phyloP scores from a whole-genome alignment of 2,113 vertebrate genomes.

The Riparia riparia region DNA sequence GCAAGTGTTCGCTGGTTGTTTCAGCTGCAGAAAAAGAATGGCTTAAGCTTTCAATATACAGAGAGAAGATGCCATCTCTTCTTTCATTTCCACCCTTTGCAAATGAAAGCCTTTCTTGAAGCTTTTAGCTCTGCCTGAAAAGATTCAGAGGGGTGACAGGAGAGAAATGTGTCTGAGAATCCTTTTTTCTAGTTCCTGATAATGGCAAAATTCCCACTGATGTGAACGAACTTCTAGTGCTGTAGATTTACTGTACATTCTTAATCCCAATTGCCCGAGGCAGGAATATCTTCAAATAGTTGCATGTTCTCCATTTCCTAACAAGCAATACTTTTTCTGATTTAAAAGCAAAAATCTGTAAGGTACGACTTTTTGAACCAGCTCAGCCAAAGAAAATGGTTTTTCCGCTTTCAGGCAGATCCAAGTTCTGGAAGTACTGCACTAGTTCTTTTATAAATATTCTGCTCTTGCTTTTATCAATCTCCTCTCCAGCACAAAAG shows the following conservation, averaged over 20 bases:
- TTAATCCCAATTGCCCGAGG: not conserved
- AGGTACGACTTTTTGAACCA: constrained; percentile 18
- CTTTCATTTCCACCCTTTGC: not conserved
- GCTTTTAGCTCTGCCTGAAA: not conserved
- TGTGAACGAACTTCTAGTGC: not conserved
- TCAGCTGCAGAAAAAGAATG: not conserved
- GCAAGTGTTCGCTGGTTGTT: not conserved
- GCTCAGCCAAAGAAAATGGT: not conserved
- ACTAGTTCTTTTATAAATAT: not conserved
- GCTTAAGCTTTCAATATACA: not conserved
- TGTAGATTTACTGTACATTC: not conserved
- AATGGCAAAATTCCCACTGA: not conserved
- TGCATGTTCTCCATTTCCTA: constrained; percentile 1
- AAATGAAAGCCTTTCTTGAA: not conserved
- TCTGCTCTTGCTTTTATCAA: not conserved
- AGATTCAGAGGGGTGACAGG: not conserved
- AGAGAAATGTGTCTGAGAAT: not conserved
- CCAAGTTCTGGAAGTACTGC: not conserved
- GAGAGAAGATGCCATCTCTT: not conserved
- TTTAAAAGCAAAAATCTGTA: not conserved
- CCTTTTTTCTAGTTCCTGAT: not conserved
- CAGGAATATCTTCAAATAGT: not conserved
- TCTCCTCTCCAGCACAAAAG: not conserved
- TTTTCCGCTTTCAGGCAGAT: not conserved
- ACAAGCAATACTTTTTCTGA: not conserved